Conservation (phyloP, 2,797 vertebrate genomes). For the Semotilus atromaculatus region DNA sequence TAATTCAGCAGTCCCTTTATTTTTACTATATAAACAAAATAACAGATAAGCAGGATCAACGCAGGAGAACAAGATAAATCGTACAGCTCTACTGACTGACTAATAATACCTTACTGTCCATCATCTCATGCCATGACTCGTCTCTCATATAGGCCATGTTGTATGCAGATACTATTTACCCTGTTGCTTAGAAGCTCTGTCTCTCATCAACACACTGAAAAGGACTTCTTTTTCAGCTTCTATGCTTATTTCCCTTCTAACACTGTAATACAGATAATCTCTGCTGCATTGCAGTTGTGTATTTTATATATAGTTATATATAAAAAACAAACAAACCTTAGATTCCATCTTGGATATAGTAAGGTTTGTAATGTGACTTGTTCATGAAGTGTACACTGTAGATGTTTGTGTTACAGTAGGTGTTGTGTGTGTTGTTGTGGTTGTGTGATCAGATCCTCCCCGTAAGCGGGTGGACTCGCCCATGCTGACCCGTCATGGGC, state of each 20-base stretch:
- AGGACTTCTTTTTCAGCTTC: constrained; percentile 33
- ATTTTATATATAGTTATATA: constrained; percentile 13
- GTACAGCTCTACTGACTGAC: neutral
- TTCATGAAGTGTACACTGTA: constrained; percentile 3
- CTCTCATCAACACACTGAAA: neutral
- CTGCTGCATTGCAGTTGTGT: constrained; percentile 2
- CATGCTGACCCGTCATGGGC: constrained; percentile 91
- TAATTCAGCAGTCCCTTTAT: neutral
- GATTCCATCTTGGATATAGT: constrained; percentile 9
- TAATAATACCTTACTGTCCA: neutral
- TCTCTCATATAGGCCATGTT: neutral
- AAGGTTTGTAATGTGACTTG: constrained; percentile 26
- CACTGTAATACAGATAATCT: constrained; percentile 18
- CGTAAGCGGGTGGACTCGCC: constrained; percentile 92
- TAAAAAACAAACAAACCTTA: constrained; percentile 19
- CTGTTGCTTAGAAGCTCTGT: constrained; percentile 7
- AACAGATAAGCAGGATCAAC: neutral
- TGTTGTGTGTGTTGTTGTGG: constrained; percentile 37
- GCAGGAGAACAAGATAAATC: neutral
- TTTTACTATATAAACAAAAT: neutral
- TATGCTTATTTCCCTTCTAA: constrained; percentile 33
- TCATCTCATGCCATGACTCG: neutral
- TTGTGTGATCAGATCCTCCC: constrained; percentile 73
- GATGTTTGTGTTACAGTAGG: constrained; percentile 21
- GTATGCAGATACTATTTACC: neutral